A percentile compares a stretch with the other conserved stretches of the same genome.
These are phyloP conservation scores for Teleogryllus occipitalis DNA, from an alignment of 1,140 invertebrate genomes.

Conservation along the genomic window DNA sequence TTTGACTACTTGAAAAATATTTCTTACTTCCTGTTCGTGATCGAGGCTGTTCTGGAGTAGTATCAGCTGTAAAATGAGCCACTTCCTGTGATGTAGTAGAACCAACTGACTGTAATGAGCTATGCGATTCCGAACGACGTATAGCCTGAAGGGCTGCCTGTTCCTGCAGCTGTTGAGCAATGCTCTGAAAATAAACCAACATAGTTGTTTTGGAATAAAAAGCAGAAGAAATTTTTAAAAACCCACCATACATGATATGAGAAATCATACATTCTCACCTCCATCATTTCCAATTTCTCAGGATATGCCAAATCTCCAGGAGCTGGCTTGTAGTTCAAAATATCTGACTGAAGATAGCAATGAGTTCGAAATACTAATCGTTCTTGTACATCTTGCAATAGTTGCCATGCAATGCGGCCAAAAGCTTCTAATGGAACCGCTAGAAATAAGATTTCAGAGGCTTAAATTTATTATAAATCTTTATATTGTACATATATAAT, in stretches of 20 bases:
- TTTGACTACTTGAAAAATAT: too few species aligned
- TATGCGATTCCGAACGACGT: slow-evolving; percentile 54
- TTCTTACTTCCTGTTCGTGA: slow-evolving; percentile 27
- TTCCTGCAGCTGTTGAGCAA: slow-evolving; percentile 59
- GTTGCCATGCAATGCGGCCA: slow-evolving; percentile 70
- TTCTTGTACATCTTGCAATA: slow-evolving; percentile 94
- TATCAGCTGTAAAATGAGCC: slow-evolving; percentile 44
- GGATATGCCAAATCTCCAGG: slow-evolving; percentile 95
- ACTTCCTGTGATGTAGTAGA: slow-evolving; percentile 58
- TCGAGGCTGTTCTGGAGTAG: slow-evolving; percentile 23
- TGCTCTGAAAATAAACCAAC: slow-evolving; percentile 44
- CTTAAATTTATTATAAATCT: too few species aligned
- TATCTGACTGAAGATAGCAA: slow-evolving; percentile 88
- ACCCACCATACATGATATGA: not conserved
- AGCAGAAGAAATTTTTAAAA: not conserved
- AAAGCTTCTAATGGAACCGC: slow-evolving; percentile 67
- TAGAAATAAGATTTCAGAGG: slow-evolving; percentile 25
- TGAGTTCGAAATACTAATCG: slow-evolving; percentile 91
- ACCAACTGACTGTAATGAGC: slow-evolving; percentile 54
- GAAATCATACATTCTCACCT: slow-evolving; percentile 40
- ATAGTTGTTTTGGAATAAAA: not conserved
- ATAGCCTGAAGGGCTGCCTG: slow-evolving; percentile 37
- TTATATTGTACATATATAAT: too few species aligned
- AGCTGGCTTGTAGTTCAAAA: slow-evolving; percentile 79
- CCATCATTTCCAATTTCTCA: slow-evolving; percentile 96